Base-by-base conservation (phyloP, 2,797 vertebrate species). In the Rhabdomys pumilio region DNA sequence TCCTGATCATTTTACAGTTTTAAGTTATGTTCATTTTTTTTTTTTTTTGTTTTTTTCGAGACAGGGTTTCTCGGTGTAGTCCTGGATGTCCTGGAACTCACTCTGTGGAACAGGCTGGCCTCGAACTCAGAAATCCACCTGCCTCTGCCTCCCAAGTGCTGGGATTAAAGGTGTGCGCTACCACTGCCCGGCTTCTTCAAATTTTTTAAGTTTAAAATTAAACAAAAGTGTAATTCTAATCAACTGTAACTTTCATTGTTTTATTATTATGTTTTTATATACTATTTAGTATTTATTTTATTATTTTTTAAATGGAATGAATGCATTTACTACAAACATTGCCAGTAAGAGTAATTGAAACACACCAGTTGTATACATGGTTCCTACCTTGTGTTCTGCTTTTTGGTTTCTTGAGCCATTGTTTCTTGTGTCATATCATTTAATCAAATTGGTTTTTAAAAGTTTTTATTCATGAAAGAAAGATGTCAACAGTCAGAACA, bases 401-500 rank as follows among this genome's bases (percentile, higher is more conserved):
- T 72, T 38, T 69, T 20, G 15, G 6, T 69, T 69, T n/a, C 34
- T n/a, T 69, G 67, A n/a, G n/a, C 15, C 19, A n/a, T 69, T n/a
- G 7, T 72, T 69, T 69, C 34, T n/a, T 69, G 34, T 69, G 15
- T 69, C 67, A n/a, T 69, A 15, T n/a, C 17, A n/a, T n/a, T 38
- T 72, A 72, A n/a, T 72, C 20, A 34, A 72, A 72, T 38, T 72
- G n/a, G 0, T 20, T 72, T 72, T 38, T 38, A 38, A 72, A 69
- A 72, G 67, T 38, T 72, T 38, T 72, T 38, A 10, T 38, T 72
- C n/a, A 20, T 38, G 17, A 72, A n/a, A 96, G 98, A 98, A 97
- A 97, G 97, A 92, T 98, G 94, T 96, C 89, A 98, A 97, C 93
- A 94, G 82, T 95, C 97, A 94, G 90, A 98, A 96, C 65, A 95